Percentiles rank a stretch among this genome's conserved stretches.
phyloP scores from a whole-genome alignment of 2,888 invertebrate genomes.

The Galerucella nymphaeae region DNA sequence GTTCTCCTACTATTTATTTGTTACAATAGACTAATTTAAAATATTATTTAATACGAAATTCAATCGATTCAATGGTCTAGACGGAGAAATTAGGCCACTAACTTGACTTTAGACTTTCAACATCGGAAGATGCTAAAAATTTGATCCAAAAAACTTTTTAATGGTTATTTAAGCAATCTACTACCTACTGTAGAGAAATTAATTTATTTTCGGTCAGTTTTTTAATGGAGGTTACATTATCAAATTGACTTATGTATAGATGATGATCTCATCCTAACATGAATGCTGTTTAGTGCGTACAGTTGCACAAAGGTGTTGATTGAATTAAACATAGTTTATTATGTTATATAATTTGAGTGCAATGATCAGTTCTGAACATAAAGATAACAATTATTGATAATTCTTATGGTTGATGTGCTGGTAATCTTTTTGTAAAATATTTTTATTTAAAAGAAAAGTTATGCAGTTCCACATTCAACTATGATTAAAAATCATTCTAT shows the following conservation, averaged over 20 bases:
- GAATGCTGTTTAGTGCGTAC: constrained; percentile 57
- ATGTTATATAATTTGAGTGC: constrained; percentile 24
- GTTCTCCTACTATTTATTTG: constrained; percentile 7
- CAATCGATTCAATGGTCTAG: constrained; percentile 20
- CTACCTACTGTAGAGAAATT: neutral
- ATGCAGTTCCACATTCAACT: no score
- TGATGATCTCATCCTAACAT: constrained; percentile 59
- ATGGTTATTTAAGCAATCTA: neutral
- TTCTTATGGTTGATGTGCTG: neutral
- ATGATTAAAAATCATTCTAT: no score
- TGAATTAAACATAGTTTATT: constrained; percentile 9
- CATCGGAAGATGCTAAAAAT: neutral
- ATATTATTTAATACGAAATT: constrained; percentile 5
- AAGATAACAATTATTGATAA: neutral
- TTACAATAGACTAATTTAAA: constrained; percentile 2
- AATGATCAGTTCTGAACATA: neutral
- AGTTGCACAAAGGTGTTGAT: constrained; percentile 47
- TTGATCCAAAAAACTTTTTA: neutral
- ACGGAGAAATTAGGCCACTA: constrained; percentile 25
- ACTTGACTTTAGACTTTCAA: constrained; percentile 21
- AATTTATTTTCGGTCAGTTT: constrained; percentile 1
- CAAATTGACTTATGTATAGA: constrained; percentile 53
- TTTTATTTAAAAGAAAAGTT: no score
- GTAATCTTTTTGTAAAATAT: neutral
- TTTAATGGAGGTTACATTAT: constrained; percentile 20